A percentile compares a stretch with the other conserved stretches of the same genome.
Conservation (phyloP, 2,113 vertebrate genomes). For the Sebastes schlegelii region DNA sequence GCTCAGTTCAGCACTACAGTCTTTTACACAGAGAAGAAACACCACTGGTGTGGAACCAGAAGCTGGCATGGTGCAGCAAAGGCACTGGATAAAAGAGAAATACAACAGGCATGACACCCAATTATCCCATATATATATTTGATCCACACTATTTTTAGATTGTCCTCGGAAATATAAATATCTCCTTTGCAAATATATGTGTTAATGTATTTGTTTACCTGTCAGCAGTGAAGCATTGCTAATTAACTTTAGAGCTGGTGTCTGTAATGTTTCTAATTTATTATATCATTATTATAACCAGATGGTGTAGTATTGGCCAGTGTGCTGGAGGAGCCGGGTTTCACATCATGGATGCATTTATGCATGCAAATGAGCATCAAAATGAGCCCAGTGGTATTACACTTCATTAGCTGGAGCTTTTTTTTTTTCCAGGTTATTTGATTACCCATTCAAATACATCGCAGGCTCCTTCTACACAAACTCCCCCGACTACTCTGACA, state of each 20-base stretch:
- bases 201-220: background rate
- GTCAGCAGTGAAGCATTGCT: background rate
- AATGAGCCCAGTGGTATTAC: background rate
- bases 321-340: background rate
- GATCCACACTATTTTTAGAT: background rate
- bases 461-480: background rate
- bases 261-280: background rate
- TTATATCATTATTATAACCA: background rate
- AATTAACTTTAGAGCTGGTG: background rate
- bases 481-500: background rate
- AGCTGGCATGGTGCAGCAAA: conserved; percentile 21
- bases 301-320: background rate
- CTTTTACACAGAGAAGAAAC: conserved; percentile 37
- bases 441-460: background rate
- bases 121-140: conserved; percentile 1
- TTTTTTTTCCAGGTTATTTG: conserved; percentile 8
- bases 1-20: conserved; percentile 43
- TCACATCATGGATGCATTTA: background rate
- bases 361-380: conserved; percentile 28
- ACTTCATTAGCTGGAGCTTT: conserved; percentile 19
- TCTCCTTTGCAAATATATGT: background rate
- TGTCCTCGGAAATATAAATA: background rate
- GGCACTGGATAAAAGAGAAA: conserved; percentile 1
- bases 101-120: background rate
- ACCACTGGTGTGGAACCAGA: conserved; percentile 44